phyloP scores from a whole-genome alignment of 2,113 vertebrate species.

The Platichthys stellatus region DNA sequence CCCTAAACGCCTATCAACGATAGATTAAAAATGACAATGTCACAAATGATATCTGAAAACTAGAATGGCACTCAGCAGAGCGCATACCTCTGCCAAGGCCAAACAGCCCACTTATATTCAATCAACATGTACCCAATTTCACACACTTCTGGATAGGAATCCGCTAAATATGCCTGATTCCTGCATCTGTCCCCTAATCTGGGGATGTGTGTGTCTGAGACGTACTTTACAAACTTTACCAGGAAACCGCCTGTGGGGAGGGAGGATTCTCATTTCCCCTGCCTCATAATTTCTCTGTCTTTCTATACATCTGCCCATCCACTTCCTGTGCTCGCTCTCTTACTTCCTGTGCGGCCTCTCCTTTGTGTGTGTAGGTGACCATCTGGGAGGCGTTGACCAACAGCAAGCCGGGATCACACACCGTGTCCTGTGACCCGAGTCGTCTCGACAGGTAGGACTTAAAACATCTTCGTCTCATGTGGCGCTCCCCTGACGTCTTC shows the following conservation, averaged over 20 bases:
- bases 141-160: no score
- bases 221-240: slow-evolving; percentile 14
- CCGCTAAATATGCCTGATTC: no score
- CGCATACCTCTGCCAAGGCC: no score
- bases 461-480: neutral
- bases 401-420: slow-evolving; percentile 93
- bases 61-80: no score
- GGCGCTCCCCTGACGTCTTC: neutral
- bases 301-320: neutral
- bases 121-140: no score
- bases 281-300: neutral
- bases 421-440: slow-evolving; percentile 87
- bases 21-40: no score
- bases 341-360: neutral
- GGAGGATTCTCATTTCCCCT: neutral
- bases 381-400: slow-evolving; percentile 99
- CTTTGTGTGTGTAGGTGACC: slow-evolving; percentile 87
- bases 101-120: no score
- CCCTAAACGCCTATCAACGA: no score
- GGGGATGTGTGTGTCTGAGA: neutral
- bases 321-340: slow-evolving; percentile 9
- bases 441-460: slow-evolving; percentile 87
- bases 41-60: no score
- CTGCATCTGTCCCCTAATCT: no score
- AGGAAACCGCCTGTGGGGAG: neutral